phyloP scores from a whole-genome alignment of 2,888 invertebrate species.

The Ellobium chinense region DNA sequence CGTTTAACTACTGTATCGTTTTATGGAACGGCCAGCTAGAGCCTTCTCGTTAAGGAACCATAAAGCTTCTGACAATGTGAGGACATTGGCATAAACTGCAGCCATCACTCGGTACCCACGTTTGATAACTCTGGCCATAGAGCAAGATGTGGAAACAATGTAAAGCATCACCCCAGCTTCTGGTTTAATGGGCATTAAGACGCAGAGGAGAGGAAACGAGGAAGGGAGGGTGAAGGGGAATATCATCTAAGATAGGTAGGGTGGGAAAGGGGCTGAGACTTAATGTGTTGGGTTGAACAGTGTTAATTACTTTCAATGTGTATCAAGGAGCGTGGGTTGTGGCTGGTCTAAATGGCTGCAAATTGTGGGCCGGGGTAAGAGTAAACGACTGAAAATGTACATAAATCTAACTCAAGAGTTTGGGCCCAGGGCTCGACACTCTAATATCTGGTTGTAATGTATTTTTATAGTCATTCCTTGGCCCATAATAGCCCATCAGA shows the following conservation, averaged over 20 bases:
- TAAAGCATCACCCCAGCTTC: slow-evolving; percentile 14
- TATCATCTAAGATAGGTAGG: too few relatives aligned
- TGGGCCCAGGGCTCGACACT: slow-evolving; percentile 19
- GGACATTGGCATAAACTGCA: neutral
- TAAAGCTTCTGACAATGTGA: too few relatives aligned
- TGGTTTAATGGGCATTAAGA: slow-evolving; percentile 35
- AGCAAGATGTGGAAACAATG: slow-evolving; percentile 28
- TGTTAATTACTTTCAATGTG: slow-evolving; percentile 31
- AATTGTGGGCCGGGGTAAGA: neutral
- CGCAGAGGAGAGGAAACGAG: too few relatives aligned
- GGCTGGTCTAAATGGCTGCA: neutral
- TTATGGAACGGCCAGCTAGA: too few relatives aligned
- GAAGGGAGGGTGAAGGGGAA: neutral
- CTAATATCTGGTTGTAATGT: slow-evolving; percentile 39
- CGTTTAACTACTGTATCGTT: too few relatives aligned
- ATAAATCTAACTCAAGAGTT: slow-evolving; percentile 28
- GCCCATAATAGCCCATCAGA: slow-evolving; percentile 36
- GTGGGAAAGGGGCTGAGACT: too few relatives aligned
- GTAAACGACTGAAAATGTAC: slow-evolving; percentile 34
- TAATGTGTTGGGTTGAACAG: neutral
- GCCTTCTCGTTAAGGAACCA: too few relatives aligned
- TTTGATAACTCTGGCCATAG: slow-evolving; percentile 1
- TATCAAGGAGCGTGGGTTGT: slow-evolving; percentile 9
- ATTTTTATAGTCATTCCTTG: slow-evolving; percentile 32
- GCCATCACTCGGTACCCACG: neutral